phyloP scores from a whole-genome alignment of 2,113 vertebrate species.

The Alethe diademata region DNA sequence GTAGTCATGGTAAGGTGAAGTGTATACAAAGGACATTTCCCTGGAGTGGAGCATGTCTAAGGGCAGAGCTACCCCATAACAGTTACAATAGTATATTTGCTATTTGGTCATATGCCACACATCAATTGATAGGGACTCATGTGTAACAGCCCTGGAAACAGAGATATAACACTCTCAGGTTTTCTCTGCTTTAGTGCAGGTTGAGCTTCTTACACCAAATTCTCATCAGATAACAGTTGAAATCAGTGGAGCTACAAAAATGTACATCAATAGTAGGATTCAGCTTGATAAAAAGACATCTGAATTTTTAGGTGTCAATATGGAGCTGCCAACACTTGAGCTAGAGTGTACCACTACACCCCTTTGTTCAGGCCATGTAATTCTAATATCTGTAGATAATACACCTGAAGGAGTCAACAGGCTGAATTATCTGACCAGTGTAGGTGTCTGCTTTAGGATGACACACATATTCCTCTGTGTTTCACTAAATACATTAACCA shows the following conservation, averaged over 20 bases:
- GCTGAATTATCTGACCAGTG: not conserved
- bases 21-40: not conserved
- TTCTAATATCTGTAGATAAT: not conserved
- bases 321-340: not conserved
- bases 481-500: not conserved
- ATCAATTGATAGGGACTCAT: not conserved
- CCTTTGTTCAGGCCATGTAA: not conserved
- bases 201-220: not conserved
- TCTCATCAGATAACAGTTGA: not conserved
- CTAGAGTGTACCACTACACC: not conserved
- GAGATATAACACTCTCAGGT: accelerated
- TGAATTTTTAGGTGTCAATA: not conserved
- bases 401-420: not conserved
- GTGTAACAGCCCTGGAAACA: not conserved
- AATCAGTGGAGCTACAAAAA: not conserved
- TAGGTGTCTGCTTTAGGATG: not conserved
- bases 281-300: not conserved
- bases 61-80: not conserved
- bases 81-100: not conserved
- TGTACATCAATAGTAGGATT: not conserved
- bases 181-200: not conserved
- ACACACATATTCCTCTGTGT: not conserved
- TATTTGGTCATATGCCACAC: not conserved
- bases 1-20: not conserved
- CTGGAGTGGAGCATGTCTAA: not conserved